Percentiles rank a stretch among this genome's conserved stretches.
Conservation (phyloP, 1,140 invertebrate species). For the Drosophila repletoides region DNA sequence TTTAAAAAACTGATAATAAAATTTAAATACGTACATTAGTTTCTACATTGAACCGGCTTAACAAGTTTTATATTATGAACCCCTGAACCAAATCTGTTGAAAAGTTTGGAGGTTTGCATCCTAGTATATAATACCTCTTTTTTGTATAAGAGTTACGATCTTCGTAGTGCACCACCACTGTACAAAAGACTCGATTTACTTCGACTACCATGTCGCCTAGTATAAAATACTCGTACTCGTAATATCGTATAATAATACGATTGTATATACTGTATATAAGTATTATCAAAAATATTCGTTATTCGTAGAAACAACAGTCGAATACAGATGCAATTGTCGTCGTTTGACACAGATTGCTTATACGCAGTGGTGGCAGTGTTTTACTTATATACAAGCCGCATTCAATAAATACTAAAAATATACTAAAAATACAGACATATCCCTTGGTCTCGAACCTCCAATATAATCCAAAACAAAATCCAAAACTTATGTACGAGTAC, state of each 20-base stretch:
- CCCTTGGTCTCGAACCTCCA: constrained; percentile 38
- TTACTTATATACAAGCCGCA: constrained; percentile 79
- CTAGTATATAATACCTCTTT: no score
- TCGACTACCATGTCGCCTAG: constrained; percentile 48
- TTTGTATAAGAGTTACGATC: no score
- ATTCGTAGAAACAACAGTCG: constrained; percentile 49
- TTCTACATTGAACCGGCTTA: no score
- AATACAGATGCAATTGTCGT: constrained; percentile 60
- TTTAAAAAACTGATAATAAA: no score
- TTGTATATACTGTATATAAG: constrained; percentile 58
- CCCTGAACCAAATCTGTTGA: no score
- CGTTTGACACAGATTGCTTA: constrained; percentile 60
- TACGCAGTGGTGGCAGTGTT: constrained; percentile 82
- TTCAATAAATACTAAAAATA: constrained; percentile 14
- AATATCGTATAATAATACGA: no score
- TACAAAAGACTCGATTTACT: constrained; percentile 39
- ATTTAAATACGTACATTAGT: no score
- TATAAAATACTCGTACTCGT: constrained; percentile 35
- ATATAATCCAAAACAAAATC: background rate
- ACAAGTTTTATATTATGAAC: no score
- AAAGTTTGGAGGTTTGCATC: no score
- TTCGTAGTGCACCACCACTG: constrained; percentile 46
- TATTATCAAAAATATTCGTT: constrained; percentile 8
- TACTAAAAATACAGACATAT: constrained; percentile 5
- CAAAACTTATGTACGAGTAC: constrained; percentile 23